phyloP scores from a whole-genome alignment of 2,797 vertebrate species.

The Arctocebus calabarensis region DNA sequence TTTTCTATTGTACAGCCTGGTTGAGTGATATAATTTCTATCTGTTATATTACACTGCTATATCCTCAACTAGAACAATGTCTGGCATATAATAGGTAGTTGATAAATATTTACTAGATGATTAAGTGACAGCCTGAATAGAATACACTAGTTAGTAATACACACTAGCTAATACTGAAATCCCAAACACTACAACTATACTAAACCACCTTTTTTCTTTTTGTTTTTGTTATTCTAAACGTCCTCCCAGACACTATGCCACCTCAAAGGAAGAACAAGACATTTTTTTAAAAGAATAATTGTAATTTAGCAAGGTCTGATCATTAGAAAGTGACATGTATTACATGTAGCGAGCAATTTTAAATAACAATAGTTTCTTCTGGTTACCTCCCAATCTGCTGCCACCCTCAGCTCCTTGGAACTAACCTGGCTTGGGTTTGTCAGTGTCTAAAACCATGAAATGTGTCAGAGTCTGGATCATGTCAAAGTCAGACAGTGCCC shows the following conservation, averaged over 20 bases:
- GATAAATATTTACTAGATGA: constrained; percentile 43
- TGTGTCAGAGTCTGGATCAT: constrained; percentile 66
- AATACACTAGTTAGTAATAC: background rate
- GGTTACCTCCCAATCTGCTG: background rate
- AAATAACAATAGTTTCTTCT: constrained; percentile 28
- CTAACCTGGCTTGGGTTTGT: constrained; percentile 43
- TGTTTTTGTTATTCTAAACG: background rate
- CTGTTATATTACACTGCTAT: background rate
- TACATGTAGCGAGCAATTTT: background rate
- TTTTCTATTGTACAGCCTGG: background rate
- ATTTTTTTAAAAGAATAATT: background rate
- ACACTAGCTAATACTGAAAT: background rate
- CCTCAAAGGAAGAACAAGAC: background rate
- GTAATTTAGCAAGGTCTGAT: background rate
- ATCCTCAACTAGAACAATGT: background rate
- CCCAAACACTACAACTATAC: background rate
- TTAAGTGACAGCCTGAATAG: background rate
- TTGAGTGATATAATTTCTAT: constrained; percentile 23
- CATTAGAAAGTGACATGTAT: background rate
- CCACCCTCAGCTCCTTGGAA: background rate
- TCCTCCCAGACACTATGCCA: background rate
- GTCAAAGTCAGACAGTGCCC: constrained; percentile 66
- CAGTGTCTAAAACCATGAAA: constrained; percentile 68
- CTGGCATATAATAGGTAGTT: background rate
- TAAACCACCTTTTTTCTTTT: background rate